Base-by-base conservation (phyloP, 2,797 vertebrate genomes). In the Pseudochaenichthys georgianus region DNA sequence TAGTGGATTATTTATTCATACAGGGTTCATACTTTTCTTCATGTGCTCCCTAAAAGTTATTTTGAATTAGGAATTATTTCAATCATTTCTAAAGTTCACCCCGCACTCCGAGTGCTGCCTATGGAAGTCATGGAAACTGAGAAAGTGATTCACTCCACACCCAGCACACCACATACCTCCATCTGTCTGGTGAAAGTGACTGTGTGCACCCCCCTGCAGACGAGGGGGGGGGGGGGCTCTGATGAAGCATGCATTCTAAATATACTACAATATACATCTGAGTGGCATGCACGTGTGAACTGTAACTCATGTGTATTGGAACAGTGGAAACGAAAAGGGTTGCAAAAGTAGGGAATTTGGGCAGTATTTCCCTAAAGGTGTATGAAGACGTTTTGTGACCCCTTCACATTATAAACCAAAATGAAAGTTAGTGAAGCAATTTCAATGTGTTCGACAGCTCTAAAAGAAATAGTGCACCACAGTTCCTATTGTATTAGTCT, bases 121-220 rank as follows among this genome's bases (percentile, higher is more conserved):
- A 15, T 47, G 41, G 71, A 81, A 67, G 63, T 70, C 70, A 75
- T 68, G 59, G 75, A 75, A 78, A 75, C 51, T 28, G 38, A 81
- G 76, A 57, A 6, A 74, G 55, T 70, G 83, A 86, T 50, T 87
- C 79, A 76, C 69, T 11, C 13, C 34, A 51, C 45, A 47, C 43
- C 68, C 73, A 45, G n/a, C 81, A 38, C 28, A 74, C 54, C 75
- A 21, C 67, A 75, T 23, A 0, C 65, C 70, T 82, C 81, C 80
- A 71, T 86, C 78, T 81, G 84, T 71, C 54, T 50, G 61, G 21
- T 46, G 21, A 50, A 52, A 5, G 34, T 54, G 80, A 64, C 78
- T 58, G 64, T 11, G 74, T 41, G 66, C 72, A 15, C 4, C 72
- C 74, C 60, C 77, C 78, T 80, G 81, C 12, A 69, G 61, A 52